Evolutionary conservation across 2,113 vertebrate genomes (phyloP).

Genomic region (Acanthisitta chloris): DNA sequence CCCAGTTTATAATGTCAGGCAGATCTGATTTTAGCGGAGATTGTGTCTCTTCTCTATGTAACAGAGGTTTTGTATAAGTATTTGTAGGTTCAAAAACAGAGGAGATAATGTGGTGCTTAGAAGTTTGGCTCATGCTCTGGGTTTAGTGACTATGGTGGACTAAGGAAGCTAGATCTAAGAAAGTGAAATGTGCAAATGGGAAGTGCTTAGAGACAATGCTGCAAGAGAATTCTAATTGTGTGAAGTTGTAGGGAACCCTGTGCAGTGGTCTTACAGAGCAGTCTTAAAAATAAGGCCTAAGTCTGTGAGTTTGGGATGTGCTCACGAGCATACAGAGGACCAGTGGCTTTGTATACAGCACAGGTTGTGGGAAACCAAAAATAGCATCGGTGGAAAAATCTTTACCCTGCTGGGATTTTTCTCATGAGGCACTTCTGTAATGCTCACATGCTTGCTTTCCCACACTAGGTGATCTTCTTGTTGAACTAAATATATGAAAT

Average conservation of each 20-base stretch:
- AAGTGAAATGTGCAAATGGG: neutral
- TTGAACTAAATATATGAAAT: neutral
- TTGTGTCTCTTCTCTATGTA: neutral
- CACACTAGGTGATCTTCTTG: neutral
- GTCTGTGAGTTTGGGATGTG: neutral
- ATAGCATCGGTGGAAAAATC: neutral
- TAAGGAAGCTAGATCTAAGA: neutral
- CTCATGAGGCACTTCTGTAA: neutral
- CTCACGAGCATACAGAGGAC: neutral
- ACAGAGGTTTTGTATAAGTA: neutral
- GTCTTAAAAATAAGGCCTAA: neutral
- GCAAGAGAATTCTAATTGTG: neutral
- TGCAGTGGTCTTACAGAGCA: no score
- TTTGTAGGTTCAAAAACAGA: neutral
- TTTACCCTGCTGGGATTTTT: constrained; percentile 20
- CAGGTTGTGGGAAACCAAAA: neutral
- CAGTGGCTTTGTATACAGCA: neutral
- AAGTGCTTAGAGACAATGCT: neutral
- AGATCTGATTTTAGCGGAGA: neutral
- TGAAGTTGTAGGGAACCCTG: neutral
- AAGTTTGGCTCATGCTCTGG: neutral
- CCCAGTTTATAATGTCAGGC: neutral
- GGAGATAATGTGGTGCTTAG: neutral
- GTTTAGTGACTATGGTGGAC: neutral
- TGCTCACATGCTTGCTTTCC: neutral